These are phyloP conservation scores for Tarsius wallacei DNA, from an alignment of 2,797 vertebrate species.

Conservation along the genomic window DNA sequence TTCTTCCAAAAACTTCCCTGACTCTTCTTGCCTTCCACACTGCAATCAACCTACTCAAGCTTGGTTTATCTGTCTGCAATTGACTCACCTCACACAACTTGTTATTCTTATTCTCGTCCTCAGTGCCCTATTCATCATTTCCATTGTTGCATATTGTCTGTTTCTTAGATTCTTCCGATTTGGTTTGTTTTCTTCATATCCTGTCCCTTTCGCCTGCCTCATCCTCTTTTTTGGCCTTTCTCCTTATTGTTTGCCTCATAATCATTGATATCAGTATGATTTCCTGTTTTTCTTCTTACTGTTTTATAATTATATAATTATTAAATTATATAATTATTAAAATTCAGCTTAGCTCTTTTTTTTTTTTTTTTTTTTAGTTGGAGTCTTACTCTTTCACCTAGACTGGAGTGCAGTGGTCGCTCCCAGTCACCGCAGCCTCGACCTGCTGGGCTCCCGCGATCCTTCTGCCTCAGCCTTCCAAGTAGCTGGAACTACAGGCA, in stretches of 20 bases:
- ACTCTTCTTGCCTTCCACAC: background rate
- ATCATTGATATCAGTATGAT: background rate
- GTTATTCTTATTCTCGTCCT: background rate
- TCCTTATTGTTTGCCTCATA: background rate
- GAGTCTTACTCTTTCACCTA: too few species aligned
- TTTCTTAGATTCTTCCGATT: background rate
- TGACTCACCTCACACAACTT: background rate
- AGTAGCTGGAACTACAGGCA: too few species aligned
- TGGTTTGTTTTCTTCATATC: background rate
- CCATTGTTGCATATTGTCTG: background rate
- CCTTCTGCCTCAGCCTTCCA: too few species aligned
- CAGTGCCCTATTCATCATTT: background rate
- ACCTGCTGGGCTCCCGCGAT: too few species aligned
- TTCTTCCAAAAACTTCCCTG: background rate
- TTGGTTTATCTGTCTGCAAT: background rate
- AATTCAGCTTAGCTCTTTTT: background rate
- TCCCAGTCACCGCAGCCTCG: too few species aligned
- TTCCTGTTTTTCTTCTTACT: background rate
- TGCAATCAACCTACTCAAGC: background rate
- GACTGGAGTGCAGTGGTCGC: too few species aligned
- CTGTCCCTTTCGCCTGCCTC: background rate
- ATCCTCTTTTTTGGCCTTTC: background rate
- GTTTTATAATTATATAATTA: background rate
- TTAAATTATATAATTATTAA: slow-evolving; percentile 24
- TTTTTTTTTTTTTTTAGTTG: too few species aligned